Evolutionary conservation across 1,140 invertebrate species (phyloP).

Genomic region (Pseudomyrmex pallidus): DNA sequence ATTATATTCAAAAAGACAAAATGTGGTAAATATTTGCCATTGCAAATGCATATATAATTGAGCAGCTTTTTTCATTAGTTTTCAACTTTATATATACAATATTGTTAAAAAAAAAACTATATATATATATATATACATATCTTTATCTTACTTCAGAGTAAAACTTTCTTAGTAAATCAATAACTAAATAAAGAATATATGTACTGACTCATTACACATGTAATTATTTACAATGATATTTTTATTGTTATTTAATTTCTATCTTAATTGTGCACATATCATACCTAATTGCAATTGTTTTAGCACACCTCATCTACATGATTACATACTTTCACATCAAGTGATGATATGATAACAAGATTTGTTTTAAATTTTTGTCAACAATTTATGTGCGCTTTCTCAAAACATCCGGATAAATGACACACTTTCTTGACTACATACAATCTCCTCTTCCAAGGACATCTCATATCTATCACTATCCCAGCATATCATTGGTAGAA

Average conservation of each 20-base stretch:
- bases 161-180: neutral
- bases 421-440: too few species aligned
- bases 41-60: neutral
- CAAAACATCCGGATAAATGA: too few species aligned
- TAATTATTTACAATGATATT: neutral
- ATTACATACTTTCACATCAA: neutral
- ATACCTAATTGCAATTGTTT: too few species aligned
- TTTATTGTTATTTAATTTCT: neutral
- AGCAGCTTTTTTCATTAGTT: neutral
- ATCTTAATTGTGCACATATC: neutral
- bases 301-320: neutral
- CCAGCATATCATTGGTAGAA: too few species aligned
- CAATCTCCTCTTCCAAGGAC: too few species aligned
- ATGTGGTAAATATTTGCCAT: neutral
- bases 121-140: neutral
- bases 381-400: neutral
- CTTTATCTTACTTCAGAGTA: conserved; percentile 11
- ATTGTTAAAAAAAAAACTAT: neutral
- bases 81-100: neutral
- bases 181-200: neutral
- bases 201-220: too few species aligned
- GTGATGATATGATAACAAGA: neutral
- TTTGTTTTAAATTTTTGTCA: neutral
- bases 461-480: too few species aligned
- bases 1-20: conserved; percentile 1